Percentiles rank a stretch among this genome's conserved stretches.
phyloP scores from a whole-genome alignment of 2,113 vertebrate genomes.

The Vimba vimba region DNA sequence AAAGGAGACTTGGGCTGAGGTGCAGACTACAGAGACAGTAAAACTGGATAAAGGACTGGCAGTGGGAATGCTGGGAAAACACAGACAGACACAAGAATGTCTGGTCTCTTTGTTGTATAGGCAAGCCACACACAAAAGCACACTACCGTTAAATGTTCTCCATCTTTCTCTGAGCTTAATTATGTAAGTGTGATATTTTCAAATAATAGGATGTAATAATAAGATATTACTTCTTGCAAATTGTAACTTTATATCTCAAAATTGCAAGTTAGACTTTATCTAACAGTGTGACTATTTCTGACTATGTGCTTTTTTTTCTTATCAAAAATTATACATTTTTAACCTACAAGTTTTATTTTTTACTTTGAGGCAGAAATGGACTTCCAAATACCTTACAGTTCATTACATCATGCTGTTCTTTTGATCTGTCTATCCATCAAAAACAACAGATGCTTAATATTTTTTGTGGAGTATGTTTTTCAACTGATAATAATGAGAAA shows the following conservation, averaged over 20 bases:
- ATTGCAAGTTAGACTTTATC: neutral
- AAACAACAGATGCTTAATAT: neutral
- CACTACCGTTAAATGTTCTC: too few species aligned
- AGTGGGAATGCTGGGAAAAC: neutral
- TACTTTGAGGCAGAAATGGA: neutral
- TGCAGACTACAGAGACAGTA: neutral
- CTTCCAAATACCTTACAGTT: neutral
- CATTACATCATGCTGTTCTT: neutral
- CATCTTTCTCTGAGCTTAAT: too few species aligned
- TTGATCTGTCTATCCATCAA: neutral
- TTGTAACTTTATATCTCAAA: neutral
- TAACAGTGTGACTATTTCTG: neutral
- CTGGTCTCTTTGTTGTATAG: too few species aligned
- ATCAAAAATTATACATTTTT: neutral
- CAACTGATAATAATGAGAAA: too few species aligned
- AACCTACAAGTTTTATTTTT: neutral
- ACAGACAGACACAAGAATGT: slow-evolving; percentile 43
- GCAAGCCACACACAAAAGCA: slow-evolving; percentile 69
- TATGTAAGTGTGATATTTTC: slow-evolving; percentile 22
- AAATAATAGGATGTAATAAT: neutral
- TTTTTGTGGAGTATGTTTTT: too few species aligned
- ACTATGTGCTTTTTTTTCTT: neutral
- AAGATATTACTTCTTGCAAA: neutral
- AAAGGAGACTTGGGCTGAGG: slow-evolving; percentile 20
- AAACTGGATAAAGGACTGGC: neutral